Base-by-base conservation (phyloP, 1,140 invertebrate species). In the Nymphalis io region DNA sequence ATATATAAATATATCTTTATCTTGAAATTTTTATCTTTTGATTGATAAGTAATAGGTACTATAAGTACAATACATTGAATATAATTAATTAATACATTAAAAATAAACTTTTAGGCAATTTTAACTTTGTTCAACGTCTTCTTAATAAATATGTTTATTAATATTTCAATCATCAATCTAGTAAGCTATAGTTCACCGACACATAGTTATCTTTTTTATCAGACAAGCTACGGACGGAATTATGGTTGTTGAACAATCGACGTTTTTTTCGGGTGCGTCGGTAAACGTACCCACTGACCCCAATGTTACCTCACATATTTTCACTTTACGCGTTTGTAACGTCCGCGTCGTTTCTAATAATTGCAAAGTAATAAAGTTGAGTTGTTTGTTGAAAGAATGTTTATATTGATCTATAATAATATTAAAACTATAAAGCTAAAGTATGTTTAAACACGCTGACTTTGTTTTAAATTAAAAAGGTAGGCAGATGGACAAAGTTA, bases 241-340 rank as follows among this genome's bases (percentile, higher is more conserved):
- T 74, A 74, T 77, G 76, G 73, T 78, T 65, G 68, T 40, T 82
- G 76, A 80, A 73, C 78, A 74, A 38, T 68, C 55, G 66, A 73
- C 39, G 60, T 64, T 42, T 61, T n/a, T 78, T 83, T 81, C 68
- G 79, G 73, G 76, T 68, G 61, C 73, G 77, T 74, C 68, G 73
- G 57, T 57, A 66, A 57, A 75, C 68, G 70, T 64, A 76, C 72
- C 59, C 68, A 74, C 70, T 81, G 79, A 84, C 80, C 80, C 74
- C 61, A 79, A 76, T 78, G 73, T 72, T 75, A 72, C 67, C 67
- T 68, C 67, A 74, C 74, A 74, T 74, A 75, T 75, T 80, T 79
- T 79, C 75, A 79, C 76, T 77, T 76, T 71, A 69, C 20, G 44
- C 57, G 23, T 53, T 67, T 2, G 55, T 63, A 51, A 63, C 27